Evolutionary conservation across 2,113 vertebrate species (phyloP), one percentile per base, ranked within the genome.

Genomic region (Scomber japonicus): DNA sequence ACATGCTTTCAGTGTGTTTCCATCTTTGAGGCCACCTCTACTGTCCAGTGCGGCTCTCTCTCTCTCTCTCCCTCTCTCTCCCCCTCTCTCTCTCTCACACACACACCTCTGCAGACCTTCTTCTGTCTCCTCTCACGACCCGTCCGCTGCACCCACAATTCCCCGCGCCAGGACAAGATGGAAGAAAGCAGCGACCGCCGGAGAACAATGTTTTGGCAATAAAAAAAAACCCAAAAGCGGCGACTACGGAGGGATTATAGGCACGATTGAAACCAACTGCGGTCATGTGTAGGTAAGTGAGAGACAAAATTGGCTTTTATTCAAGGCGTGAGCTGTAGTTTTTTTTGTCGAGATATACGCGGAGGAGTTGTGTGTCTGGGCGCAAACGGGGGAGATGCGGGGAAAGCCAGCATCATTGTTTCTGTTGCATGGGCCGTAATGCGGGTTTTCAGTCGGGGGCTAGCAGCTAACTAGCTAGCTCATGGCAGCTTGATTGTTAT

Each of bases 201-300:
- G 89, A 95, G 94, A 95, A 95, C 95, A 95, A 94, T 95, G 94
- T 96, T 96, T 95, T 95, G 95, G 94, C 93, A 93, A 89, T 95
- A 94, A 95, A 92, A 94, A 95, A 92, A 71, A 15, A 84, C 84
- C 79, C 85, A 40, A 51, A 84, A 92, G 83, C 80, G 86, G 82
- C 83, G 89, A 89, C 62, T 56, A 85, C 72, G 70, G 77, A 87
- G 64, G 77, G 64, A 80, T 74, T 85, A 84, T 49, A 91, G 71
- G 59, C 86, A 88, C 92, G 70, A 78, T 93, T 78, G 71, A 62
- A 87, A 75, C 79, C 80, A 69, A 75, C 87, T 89, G 93, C 88
- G 91, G 93, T 89, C 93, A 95, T 96, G 95, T 89, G 87, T 87
- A 88, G 92, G 95, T 96, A 80, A 94, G 93, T 85, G 84, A 11